Evolutionary conservation across 1,140 invertebrate genomes (phyloP).

Genomic region (Calycopis cecrops): DNA sequence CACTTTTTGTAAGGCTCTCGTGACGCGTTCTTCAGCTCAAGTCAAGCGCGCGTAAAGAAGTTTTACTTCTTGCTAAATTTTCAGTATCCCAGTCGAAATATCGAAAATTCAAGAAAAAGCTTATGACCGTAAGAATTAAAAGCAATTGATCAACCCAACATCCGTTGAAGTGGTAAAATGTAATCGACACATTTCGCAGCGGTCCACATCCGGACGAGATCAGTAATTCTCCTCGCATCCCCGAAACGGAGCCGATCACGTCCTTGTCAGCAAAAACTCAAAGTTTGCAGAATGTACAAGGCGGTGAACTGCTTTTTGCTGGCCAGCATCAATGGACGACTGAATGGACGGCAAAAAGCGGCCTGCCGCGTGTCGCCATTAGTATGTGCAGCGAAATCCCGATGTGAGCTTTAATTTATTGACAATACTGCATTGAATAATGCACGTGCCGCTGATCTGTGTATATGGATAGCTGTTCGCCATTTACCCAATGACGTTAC

Average conservation of each 20-base stretch:
- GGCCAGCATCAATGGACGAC: conserved; percentile 59
- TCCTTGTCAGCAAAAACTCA: conserved; percentile 59
- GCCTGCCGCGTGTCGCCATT: conserved; percentile 65
- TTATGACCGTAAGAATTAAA: too few relatives aligned
- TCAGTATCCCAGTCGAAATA: too few relatives aligned
- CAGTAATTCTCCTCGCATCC: conserved; percentile 51
- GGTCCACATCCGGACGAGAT: conserved; percentile 36
- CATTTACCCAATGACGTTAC: too few relatives aligned
- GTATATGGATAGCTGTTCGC: too few relatives aligned
- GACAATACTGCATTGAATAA: conserved; percentile 66
- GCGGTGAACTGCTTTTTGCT: conserved; percentile 49
- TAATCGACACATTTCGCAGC: conserved; percentile 11
- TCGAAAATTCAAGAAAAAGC: too few relatives aligned
- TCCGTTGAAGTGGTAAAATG: conserved; percentile 12
- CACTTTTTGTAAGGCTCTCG: too few relatives aligned
- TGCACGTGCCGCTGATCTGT: conserved; percentile 35
- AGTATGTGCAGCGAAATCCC: conserved; percentile 63
- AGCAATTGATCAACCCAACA: background rate
- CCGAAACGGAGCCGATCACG: conserved; percentile 55
- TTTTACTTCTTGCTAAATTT: too few relatives aligned
- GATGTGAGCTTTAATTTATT: conserved; percentile 72
- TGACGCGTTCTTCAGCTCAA: too few relatives aligned
- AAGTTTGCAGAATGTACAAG: conserved; percentile 46
- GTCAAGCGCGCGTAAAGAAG: too few relatives aligned
- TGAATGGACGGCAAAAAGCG: conserved; percentile 63